Evolutionary conservation across 2,113 vertebrate species (phyloP), one percentile per base, ranked within the genome.

Genomic region (Erythrolamprus reginae): DNA sequence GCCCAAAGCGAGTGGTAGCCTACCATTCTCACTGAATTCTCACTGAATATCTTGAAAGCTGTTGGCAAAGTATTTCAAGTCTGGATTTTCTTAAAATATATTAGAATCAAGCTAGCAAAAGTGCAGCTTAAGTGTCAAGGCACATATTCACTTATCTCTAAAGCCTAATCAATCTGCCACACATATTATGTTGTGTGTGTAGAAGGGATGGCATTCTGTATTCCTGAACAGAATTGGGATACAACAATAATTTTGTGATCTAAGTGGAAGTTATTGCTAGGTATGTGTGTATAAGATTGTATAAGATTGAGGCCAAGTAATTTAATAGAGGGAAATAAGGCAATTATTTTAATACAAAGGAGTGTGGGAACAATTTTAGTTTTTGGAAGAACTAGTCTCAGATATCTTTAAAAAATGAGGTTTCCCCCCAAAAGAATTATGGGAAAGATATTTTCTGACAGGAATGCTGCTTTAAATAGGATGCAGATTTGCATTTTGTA

Each of bases 321-420:
- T 90, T 89, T 89, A 0, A 96, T 97, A 95, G 95, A 96, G 95
- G 90, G 92, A 95, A 96, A 97, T 95, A 96, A 92, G 94, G 28
- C 95, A 96, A 94, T 89, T 95, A 88, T 94, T 97, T 96, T 95
- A 97, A 94, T 94, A 91, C 93, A 93, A 96, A 96, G 88, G 91
- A 3, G 0, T 94, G 95, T 96, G 90, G 84, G 95, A 95, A 93
- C 95, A 86, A 89, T 94, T 92, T 90, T 93, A 90, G 45, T 58
- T 94, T 94, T 93, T 93, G 61, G 94, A 93, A 93, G 94, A 94
- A 94, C 95, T 50, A 1, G 91, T 94, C 88, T 93, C 90, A 86
- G 95, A 91, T 87, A 94, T 3, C 5, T 93, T 91, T 93, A 94
- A 50, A 95, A 87, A 21, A 4, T 93, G 77, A n/a, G 24, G 19